Base-by-base conservation (phyloP, 2,888 invertebrate species). In the Drosophila anceps region DNA sequence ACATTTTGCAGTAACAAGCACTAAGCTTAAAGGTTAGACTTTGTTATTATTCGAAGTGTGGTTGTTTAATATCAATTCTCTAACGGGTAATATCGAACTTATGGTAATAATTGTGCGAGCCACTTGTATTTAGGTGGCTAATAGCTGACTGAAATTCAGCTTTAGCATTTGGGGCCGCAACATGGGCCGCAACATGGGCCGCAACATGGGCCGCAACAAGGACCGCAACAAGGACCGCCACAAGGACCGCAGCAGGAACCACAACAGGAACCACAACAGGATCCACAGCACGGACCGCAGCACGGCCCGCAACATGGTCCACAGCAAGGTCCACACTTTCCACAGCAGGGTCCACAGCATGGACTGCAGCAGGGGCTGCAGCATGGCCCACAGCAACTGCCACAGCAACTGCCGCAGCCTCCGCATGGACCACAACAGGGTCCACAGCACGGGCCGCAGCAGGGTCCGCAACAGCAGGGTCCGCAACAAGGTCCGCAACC, bases 1-100 rank as follows among this genome's bases (percentile, higher is more conserved):
- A 57, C 15, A 6, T 41, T 43, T 4, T 18, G 20, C 5, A 1
- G 29, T 24, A 35, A 12, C 7, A 18, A 55, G 13, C 31, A 24
- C 6, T 18, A 24, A 6, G 29, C 29, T 44, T 39, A 7, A 27
- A 37, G n/a, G n/a, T 0, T 31, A 9, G 12, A 10, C 37, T 8
- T 1, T n/a, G 31, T 37, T 69, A 50, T 53, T 54, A 54, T 29
- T 44, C 50, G n/a, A 53, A 51, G 55, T 53, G 46, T 60, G 60
- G 54, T 4, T 54, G 37, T 43, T 46, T 35, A 0, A 27, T 50
- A 55, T 65, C 66, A 72, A 79, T 73, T 75, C 81, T 88, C 85
- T 73, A 81, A 77, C 83, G 79, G 81, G 83, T 41, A 58, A 41
- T 60, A 35, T 8, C n/a, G 71, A 79, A 58, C 29, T 61, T 70